phyloP scores from a whole-genome alignment of 2,797 vertebrate species.

The Nothura maculosa region DNA sequence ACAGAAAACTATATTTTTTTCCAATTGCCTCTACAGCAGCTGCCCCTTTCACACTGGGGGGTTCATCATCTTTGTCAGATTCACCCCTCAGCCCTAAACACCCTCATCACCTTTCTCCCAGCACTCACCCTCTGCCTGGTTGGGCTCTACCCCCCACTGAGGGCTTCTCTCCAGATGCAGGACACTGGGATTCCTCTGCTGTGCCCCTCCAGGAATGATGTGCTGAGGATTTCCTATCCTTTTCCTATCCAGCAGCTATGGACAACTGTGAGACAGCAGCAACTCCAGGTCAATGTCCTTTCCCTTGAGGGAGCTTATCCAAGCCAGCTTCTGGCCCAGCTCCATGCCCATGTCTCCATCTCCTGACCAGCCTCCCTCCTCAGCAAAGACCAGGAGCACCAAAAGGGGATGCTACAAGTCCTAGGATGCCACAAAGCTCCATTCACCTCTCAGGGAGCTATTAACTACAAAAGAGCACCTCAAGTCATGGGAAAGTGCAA shows the following conservation, averaged over 20 bases:
- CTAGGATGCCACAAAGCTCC: rapidly evolving
- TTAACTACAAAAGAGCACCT: not conserved
- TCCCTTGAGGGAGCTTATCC: not conserved
- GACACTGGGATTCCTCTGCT: not conserved
- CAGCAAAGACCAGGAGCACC: rapidly evolving
- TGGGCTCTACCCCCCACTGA: not conserved
- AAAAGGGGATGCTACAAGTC: not conserved
- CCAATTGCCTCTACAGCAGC: not conserved
- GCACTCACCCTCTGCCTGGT: not conserved
- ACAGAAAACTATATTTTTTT: not conserved
- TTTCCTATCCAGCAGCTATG: not conserved
- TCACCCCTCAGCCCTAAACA: not conserved
- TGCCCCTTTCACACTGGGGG: not conserved
- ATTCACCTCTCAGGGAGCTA: not conserved
- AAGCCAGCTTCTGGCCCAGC: not conserved
- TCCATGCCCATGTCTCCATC: not conserved
- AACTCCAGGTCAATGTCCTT: not conserved
- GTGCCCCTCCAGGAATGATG: not conserved
- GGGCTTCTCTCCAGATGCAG: not conserved
- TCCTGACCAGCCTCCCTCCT: not conserved
- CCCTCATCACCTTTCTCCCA: not conserved
- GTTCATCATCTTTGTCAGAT: not conserved
- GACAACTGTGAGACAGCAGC: not conserved
- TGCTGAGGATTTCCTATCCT: not conserved
- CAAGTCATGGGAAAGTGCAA: rapidly evolving